phyloP scores from a whole-genome alignment of 2,888 invertebrate genomes.

The Yponomeuta cagnagella region DNA sequence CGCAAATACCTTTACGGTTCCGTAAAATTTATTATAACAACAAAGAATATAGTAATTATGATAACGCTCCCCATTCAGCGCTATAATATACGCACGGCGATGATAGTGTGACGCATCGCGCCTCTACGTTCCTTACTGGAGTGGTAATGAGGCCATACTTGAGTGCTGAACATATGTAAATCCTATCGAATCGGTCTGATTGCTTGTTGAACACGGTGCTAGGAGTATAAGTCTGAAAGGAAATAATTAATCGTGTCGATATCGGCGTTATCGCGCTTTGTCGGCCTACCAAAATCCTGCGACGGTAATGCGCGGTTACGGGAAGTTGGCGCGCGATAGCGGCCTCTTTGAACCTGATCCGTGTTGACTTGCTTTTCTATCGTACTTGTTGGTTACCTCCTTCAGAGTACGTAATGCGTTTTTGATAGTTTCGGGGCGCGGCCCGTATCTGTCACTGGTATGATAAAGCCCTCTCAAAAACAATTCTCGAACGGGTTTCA shows the following conservation, averaged over 20 bases:
- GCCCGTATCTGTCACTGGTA: conserved; percentile 40
- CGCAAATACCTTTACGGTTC: conserved; percentile 10
- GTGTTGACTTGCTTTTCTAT: conserved; percentile 50
- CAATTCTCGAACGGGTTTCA: neutral
- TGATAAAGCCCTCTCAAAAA: conserved; percentile 32
- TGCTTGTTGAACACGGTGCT: conserved; percentile 55
- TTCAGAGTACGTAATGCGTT: conserved; percentile 56
- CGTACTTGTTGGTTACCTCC: conserved; percentile 55
- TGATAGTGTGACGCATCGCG: conserved; percentile 14
- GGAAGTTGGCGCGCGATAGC: conserved; percentile 54
- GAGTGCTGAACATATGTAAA: conserved; percentile 38
- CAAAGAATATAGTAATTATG: conserved; percentile 31
- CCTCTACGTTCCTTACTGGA: conserved; percentile 15
- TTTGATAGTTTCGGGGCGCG: conserved; percentile 66
- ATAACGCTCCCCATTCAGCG: conserved; percentile 33
- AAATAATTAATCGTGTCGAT: conserved; percentile 66
- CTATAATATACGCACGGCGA: conserved; percentile 27
- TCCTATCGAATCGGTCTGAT: conserved; percentile 42
- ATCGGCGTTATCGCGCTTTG: conserved; percentile 56
- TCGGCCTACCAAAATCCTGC: conserved; percentile 69
- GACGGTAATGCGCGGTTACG: conserved; percentile 24
- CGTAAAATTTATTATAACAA: conserved; percentile 8
- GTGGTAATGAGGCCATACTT: conserved; percentile 28
- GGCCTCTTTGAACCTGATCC: conserved; percentile 51
- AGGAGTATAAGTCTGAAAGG: conserved; percentile 45